Evolutionary conservation across 2,888 invertebrate species (phyloP).

Genomic region (Chrysotoxum bicinctum): DNA sequence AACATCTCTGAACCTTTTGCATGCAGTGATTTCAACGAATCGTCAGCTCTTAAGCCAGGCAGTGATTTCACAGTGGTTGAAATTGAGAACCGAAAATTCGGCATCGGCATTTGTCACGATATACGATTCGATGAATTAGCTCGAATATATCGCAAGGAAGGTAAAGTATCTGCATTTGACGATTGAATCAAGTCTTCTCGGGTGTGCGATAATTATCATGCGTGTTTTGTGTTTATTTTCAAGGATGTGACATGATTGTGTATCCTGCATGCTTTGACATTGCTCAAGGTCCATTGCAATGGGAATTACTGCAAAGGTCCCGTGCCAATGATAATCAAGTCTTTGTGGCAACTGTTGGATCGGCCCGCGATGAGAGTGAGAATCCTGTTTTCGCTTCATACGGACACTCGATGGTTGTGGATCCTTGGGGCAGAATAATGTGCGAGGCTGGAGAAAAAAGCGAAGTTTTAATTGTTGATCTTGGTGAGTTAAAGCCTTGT

Average conservation of each 20-base stretch:
- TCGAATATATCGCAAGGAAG: conserved; percentile 85
- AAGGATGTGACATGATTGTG: conserved; percentile 91
- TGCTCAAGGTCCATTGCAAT: conserved; percentile 91
- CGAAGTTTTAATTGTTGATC: conserved; percentile 87
- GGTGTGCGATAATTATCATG: neutral
- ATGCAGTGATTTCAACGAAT: conserved; percentile 94
- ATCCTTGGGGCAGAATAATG: conserved; percentile 90
- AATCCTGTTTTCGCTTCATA: conserved; percentile 92
- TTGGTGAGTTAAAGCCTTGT: conserved; percentile 80
- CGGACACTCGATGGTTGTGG: conserved; percentile 92
- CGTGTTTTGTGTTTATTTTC: neutral
- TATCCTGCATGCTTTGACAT: conserved; percentile 94
- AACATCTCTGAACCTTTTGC: conserved; percentile 88
- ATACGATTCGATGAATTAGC: conserved; percentile 95
- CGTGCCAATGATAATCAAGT: conserved; percentile 95
- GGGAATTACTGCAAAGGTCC: conserved; percentile 91
- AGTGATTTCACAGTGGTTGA: conserved; percentile 89
- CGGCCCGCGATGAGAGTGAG: conserved; percentile 86
- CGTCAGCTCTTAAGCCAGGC: conserved; percentile 90
- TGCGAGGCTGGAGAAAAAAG: conserved; percentile 87
- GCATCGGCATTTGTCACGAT: conserved; percentile 98
- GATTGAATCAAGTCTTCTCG: neutral
- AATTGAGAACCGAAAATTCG: conserved; percentile 88
- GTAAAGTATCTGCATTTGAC: conserved; percentile 72
- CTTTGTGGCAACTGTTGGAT: conserved; percentile 92